phyloP scores from a whole-genome alignment of 2,797 vertebrate species.

The Xiphophorus birchmanni region DNA sequence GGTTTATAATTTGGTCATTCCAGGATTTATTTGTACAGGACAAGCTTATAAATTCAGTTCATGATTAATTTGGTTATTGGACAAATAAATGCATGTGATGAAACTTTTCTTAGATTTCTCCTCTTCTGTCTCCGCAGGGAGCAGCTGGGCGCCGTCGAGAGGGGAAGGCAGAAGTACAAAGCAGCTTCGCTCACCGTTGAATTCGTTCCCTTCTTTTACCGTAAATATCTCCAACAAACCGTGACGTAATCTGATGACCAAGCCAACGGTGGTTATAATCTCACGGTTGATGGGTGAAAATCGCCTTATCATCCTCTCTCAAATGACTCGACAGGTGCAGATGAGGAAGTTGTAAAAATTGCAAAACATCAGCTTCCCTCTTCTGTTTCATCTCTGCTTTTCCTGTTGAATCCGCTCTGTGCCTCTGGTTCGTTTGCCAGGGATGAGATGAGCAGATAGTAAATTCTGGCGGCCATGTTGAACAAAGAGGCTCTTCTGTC shows the following conservation, averaged over 20 bases:
- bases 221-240: conserved; percentile 81
- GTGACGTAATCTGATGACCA: background rate
- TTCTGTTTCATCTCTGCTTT: conserved; percentile 13
- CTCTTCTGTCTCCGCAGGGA: conserved; percentile 72
- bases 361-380: conserved; percentile 12
- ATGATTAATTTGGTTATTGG: background rate
- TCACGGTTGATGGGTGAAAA: background rate
- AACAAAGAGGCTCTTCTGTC: conserved; percentile 59
- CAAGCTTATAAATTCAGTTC: background rate
- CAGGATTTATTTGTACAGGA: background rate
- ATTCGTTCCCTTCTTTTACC: conserved; percentile 98
- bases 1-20: background rate
- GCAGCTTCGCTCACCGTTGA: conserved; percentile 95
- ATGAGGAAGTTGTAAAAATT: conserved; percentile 14
- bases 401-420: conserved; percentile 64
- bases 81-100: background rate
- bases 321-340: background rate
- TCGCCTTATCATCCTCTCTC: background rate
- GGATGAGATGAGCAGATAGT: conserved; percentile 59
- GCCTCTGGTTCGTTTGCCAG: conserved; percentile 41
- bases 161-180: conserved; percentile 96
- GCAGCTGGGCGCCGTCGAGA: conserved; percentile 88
- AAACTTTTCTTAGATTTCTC: background rate
- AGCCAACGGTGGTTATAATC: background rate
- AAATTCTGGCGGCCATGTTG: conserved; percentile 52